These are phyloP conservation scores for Colaptes auratus DNA, from an alignment of 2,113 vertebrate genomes.

Conservation along the genomic window DNA sequence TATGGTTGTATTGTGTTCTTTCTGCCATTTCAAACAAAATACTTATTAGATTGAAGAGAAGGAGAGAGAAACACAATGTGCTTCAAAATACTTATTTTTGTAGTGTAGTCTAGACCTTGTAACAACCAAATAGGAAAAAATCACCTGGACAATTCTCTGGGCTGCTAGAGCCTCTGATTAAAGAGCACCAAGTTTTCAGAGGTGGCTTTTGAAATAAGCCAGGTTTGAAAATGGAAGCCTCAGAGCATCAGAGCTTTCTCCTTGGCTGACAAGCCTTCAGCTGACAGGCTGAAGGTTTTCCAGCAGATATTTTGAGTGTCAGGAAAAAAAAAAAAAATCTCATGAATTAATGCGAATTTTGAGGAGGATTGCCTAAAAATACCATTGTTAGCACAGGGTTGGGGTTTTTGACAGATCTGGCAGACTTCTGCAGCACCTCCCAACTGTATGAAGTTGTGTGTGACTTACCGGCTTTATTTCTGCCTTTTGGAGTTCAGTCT, in stretches of 20 bases:
- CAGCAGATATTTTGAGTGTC: constrained; percentile 27
- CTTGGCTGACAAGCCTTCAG: not conserved
- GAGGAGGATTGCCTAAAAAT: constrained; percentile 47
- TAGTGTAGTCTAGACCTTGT: not conserved
- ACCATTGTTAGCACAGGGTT: constrained; percentile 16
- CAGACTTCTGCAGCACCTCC: constrained; percentile 45
- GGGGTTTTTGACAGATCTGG: constrained; percentile 17
- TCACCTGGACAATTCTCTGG: not conserved
- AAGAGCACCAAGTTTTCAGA: not conserved
- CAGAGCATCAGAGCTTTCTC: not conserved
- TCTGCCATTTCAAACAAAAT: not conserved
- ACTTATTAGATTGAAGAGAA: not conserved
- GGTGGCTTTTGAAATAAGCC: not conserved
- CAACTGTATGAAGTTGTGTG: not conserved
- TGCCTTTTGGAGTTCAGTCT: constrained; percentile 46
- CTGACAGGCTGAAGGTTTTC: constrained; percentile 8
- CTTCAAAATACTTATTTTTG: not conserved
- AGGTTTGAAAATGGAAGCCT: constrained; percentile 8
- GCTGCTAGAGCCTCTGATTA: not conserved
- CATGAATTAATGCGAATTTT: constrained; percentile 41
- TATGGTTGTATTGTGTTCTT: not conserved
- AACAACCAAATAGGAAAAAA: not conserved
- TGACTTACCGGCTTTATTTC: constrained; percentile 49
- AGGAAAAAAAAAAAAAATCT: not conserved
- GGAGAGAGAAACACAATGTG: not conserved